A percentile compares a stretch with the other conserved stretches of the same genome.
phyloP scores from a whole-genome alignment of 2,888 invertebrate species.

The Aproaerema taeniolella region DNA sequence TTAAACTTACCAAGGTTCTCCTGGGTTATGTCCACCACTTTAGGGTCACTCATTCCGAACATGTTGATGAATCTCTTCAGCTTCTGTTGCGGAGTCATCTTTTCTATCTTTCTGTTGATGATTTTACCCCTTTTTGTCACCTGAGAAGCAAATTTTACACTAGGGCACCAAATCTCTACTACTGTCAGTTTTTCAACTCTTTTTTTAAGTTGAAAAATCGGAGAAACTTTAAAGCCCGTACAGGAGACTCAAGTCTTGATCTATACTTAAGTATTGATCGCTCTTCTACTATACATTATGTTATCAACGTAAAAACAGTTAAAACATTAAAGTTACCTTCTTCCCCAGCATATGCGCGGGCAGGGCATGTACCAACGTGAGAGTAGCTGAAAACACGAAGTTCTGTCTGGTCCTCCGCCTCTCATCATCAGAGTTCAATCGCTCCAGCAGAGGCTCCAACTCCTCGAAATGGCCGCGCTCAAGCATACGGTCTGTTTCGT shows the following conservation, averaged over 20 bases:
- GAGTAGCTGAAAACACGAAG: constrained; percentile 98
- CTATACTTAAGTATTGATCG: no score
- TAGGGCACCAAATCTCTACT: no score
- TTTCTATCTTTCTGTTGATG: constrained; percentile 73
- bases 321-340: constrained; percentile 58
- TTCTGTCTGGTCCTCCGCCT: constrained; percentile 85
- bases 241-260: no score
- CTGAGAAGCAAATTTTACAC: constrained; percentile 33
- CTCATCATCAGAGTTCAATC: constrained; percentile 83
- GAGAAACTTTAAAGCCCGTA: background rate
- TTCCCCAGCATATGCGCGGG: constrained; percentile 83
- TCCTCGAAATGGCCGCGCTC: constrained; percentile 98
- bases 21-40: constrained; percentile 94
- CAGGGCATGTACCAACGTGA: constrained; percentile 93
- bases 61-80: constrained; percentile 85
- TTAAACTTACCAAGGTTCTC: constrained; percentile 82
- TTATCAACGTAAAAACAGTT: no score
- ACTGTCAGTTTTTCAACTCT: no score
- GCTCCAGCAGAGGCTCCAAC: constrained; percentile 86
- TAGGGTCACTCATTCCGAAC: constrained; percentile 91
- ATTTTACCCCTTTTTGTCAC: constrained; percentile 67
- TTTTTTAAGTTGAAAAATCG: no score
- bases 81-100: constrained; percentile 86
- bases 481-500: constrained; percentile 99
- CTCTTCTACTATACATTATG: no score